Evolutionary conservation across 2,113 vertebrate species (phyloP).

Genomic region (Abramis brama): DNA sequence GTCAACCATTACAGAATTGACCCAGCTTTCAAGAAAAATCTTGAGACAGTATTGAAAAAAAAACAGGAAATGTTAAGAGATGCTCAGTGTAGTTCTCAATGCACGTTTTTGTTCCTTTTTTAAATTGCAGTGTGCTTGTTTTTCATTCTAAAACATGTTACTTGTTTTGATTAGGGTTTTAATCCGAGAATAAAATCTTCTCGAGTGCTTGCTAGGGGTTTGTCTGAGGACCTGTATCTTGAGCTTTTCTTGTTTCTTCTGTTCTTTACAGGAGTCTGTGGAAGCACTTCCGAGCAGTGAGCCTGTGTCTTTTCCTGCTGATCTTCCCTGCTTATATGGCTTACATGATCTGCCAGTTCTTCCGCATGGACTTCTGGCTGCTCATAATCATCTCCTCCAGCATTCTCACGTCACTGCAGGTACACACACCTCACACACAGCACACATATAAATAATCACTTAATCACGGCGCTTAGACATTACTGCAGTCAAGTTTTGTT

Average conservation of each 20-base stretch:
- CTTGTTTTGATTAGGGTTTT: neutral
- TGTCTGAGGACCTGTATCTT: neutral
- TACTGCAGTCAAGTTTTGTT: neutral
- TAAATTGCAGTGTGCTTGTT: too few species aligned
- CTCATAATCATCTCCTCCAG: slow-evolving; percentile 98
- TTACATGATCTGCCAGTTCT: slow-evolving; percentile 99
- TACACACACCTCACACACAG: slow-evolving; percentile 60
- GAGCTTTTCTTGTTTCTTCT: neutral
- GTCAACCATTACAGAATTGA: neutral
- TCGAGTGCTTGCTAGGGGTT: neutral
- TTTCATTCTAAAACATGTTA: neutral
- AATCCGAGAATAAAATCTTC: neutral
- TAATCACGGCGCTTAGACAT: neutral
- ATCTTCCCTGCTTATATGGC: slow-evolving; percentile 98
- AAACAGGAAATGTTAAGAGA: neutral
- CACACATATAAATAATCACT: neutral
- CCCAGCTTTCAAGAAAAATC: neutral
- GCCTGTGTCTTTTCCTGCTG: slow-evolving; percentile 91
- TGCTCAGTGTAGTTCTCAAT: too few species aligned
- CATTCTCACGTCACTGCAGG: slow-evolving; percentile 97
- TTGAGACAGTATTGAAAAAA: neutral
- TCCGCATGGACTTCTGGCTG: slow-evolving; percentile 99
- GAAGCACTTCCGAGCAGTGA: slow-evolving; percentile 97
- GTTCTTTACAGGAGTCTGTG: slow-evolving; percentile 86
- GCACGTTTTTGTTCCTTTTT: too few species aligned